Evolutionary conservation across 1,140 invertebrate genomes (phyloP).

Genomic region (Drosophila sproati): DNA sequence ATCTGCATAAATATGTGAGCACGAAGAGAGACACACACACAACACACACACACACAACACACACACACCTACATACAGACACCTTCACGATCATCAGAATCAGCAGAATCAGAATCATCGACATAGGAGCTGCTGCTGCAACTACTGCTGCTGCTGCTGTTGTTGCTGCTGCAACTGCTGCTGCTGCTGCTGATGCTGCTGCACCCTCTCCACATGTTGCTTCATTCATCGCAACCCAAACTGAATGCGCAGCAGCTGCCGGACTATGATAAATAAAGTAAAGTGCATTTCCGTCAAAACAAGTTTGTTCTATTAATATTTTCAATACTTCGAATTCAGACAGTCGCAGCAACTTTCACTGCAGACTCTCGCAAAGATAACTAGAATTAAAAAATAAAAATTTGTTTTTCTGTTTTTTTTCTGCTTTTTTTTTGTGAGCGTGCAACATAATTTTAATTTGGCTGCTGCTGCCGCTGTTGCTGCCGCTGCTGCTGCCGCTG

Average conservation of each 20-base stretch:
- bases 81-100: constrained; percentile 32
- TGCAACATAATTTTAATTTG: constrained; percentile 77
- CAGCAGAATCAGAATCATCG: constrained; percentile 42
- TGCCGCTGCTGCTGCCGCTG: constrained; percentile 33
- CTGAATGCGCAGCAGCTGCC: constrained; percentile 54
- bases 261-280: constrained; percentile 82
- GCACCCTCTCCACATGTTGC: constrained; percentile 74
- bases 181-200: too few species aligned
- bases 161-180: constrained; percentile 2
- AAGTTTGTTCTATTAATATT: constrained; percentile 84
- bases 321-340: constrained; percentile 83
- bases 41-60: constrained; percentile 3
- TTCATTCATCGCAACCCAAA: constrained; percentile 70
- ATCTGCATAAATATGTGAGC: constrained; percentile 74
- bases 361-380: constrained; percentile 60
- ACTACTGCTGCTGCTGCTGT: background rate
- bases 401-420: constrained; percentile 1
- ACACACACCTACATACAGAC: constrained; percentile 3
- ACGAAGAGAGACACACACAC: constrained; percentile 21
- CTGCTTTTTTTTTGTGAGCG: constrained; percentile 26
- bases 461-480: constrained; percentile 31
- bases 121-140: constrained; percentile 23
- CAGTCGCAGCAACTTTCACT: constrained; percentile 74
- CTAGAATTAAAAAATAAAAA: constrained; percentile 56
- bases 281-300: constrained; percentile 83